Conservation (phyloP, 2,113 vertebrate genomes). For the Lichenostomus cassidix region DNA sequence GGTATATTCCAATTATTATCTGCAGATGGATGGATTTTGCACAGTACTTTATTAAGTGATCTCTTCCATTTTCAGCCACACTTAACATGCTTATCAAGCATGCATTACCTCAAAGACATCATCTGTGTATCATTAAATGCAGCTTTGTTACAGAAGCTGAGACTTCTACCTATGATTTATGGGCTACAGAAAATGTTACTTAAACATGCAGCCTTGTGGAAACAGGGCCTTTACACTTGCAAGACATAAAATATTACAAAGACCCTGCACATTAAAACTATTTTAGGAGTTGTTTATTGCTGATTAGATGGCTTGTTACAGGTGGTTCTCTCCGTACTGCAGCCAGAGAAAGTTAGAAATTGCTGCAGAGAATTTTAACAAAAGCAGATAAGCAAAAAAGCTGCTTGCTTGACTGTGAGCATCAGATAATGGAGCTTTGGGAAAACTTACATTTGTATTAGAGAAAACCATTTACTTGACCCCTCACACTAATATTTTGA, state of each 20-base stretch:
- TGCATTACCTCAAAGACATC: not conserved
- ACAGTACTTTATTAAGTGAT: not conserved
- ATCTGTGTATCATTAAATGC: not conserved
- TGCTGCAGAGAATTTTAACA: not conserved
- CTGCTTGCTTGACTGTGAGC: not conserved
- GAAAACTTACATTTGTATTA: not conserved
- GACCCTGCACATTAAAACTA: not conserved
- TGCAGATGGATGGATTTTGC: not conserved
- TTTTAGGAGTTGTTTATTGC: not conserved
- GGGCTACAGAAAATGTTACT: not conserved
- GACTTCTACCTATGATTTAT: not conserved
- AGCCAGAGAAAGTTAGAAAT: not conserved
- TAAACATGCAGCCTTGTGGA: not conserved
- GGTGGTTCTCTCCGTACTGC: not conserved
- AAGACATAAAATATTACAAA: not conserved
- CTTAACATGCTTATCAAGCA: not conserved
- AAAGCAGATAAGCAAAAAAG: not conserved
- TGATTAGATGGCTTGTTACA: not conserved
- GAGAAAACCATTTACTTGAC: not conserved
- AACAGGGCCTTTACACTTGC: not conserved
- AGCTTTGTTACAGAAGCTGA: not conserved
- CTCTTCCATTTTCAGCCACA: not conserved
- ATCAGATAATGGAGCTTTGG: not conserved
- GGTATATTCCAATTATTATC: not conserved
- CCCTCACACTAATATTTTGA: constrained; percentile 15